A percentile compares a stretch with the other conserved stretches of the same genome.
Conservation (phyloP, 2,113 vertebrate genomes). For the Sapayoa aenigma region DNA sequence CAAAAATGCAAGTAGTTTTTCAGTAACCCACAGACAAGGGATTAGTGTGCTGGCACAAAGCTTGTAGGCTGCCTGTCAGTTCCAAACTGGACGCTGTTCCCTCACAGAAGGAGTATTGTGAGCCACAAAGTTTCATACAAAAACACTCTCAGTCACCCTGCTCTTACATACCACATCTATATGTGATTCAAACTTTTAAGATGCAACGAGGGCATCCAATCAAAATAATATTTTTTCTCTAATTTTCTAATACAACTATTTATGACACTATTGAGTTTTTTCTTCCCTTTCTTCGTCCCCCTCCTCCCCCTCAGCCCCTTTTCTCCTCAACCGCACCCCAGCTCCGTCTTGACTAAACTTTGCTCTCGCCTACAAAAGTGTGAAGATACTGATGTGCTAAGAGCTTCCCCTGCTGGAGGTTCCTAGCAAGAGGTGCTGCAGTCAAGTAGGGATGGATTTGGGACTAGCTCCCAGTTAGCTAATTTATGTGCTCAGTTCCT, state of each 20-base stretch:
- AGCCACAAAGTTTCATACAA: conserved; percentile 13
- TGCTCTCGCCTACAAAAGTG: background rate
- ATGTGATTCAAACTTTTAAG: background rate
- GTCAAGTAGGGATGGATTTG: conserved; percentile 51
- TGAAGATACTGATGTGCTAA: conserved; percentile 67
- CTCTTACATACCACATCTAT: background rate
- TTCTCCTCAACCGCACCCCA: background rate
- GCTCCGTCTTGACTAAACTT: conserved; percentile 47
- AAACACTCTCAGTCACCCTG: background rate
- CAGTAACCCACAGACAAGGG: conserved; percentile 39
- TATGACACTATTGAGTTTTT: background rate
- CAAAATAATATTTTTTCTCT: background rate
- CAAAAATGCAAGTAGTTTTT: conserved; percentile 52
- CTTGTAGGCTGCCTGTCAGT: conserved; percentile 24
- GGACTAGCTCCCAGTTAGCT: conserved; percentile 61
- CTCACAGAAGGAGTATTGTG: conserved; percentile 36
- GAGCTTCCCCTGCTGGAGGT: conserved; percentile 83
- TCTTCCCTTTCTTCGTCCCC: background rate
- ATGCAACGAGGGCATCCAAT: background rate
- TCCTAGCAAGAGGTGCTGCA: conserved; percentile 68
- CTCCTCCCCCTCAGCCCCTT: background rate
- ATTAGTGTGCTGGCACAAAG: conserved; percentile 53
- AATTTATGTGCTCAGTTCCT: conserved; percentile 40
- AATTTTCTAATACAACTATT: background rate
- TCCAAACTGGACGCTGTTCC: background rate